These are phyloP conservation scores for Narcine bancroftii DNA, from an alignment of 2,113 vertebrate genomes.

Conservation along the genomic window DNA sequence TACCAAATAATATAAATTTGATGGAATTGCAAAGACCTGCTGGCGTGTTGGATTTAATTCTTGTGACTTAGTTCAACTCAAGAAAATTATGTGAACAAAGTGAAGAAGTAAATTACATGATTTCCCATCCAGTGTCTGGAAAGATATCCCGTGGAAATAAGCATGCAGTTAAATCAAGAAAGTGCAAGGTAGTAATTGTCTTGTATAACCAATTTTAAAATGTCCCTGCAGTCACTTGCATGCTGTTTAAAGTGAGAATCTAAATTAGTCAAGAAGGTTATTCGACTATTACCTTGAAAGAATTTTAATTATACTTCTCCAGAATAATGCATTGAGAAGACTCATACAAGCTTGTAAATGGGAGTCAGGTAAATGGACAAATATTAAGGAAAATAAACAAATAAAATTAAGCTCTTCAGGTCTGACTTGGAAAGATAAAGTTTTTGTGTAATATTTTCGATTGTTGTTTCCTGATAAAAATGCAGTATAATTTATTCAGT, in stretches of 20 bases:
- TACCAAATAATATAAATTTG: not conserved
- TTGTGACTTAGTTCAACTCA: not conserved
- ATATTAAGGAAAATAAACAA: not conserved
- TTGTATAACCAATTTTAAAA: not conserved
- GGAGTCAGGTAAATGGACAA: not conserved
- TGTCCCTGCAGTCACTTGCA: not conserved
- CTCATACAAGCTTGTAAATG: not conserved
- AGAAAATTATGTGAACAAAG: not conserved
- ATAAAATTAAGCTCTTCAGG: not conserved
- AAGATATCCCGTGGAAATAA: slow-evolving; percentile 16
- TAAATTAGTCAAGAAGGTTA: not conserved
- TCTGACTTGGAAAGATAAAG: not conserved
- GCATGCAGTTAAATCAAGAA: not conserved
- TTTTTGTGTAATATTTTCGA: not conserved
- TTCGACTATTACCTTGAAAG: not conserved
- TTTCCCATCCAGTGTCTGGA: not conserved
- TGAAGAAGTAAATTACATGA: slow-evolving; percentile 22
- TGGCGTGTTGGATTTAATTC: slow-evolving; percentile 2
- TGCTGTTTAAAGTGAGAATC: slow-evolving; percentile 3
- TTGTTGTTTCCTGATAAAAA: not conserved
- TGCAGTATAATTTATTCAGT: not conserved
- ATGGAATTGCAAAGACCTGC: not conserved
- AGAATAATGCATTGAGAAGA: not conserved
- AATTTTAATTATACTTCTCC: not conserved
- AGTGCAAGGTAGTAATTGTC: slow-evolving; percentile 17